Conservation (phyloP, 2,797 vertebrate genomes). For the Squalus acanthias region DNA sequence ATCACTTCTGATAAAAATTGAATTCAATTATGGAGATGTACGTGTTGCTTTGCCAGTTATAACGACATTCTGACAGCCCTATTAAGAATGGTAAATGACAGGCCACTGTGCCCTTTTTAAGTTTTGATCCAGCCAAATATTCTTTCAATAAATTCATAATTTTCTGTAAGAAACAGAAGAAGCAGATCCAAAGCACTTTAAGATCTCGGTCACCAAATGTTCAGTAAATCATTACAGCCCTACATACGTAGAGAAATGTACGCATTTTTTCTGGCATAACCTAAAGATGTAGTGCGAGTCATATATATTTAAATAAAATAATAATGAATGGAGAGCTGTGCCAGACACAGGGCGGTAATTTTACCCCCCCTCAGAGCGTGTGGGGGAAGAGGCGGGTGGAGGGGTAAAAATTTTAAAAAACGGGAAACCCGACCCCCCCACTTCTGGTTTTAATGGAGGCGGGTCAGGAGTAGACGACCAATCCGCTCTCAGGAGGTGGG, state of each 20-base stretch:
- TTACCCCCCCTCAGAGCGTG: too few relatives aligned
- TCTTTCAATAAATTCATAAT: neutral
- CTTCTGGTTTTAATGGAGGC: too few relatives aligned
- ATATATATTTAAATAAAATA: neutral
- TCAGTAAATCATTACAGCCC: neutral
- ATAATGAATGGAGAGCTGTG: neutral
- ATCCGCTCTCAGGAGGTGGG: too few relatives aligned
- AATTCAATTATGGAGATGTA: neutral
- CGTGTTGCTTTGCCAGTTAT: neutral
- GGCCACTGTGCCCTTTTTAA: neutral
- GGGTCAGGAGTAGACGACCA: too few relatives aligned
- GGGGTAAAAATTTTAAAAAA: too few relatives aligned
- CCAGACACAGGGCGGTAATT: neutral
- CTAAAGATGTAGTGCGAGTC: neutral
- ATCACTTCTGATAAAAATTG: neutral
- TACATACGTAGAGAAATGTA: neutral
- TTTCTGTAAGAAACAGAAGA: neutral
- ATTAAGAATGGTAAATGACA: neutral
- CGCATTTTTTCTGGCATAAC: neutral
- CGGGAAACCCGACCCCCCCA: neutral
- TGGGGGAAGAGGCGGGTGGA: too few relatives aligned
- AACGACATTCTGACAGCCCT: neutral
- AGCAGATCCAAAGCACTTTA: neutral
- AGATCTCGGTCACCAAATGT: neutral
- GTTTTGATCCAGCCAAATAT: neutral